Evolutionary conservation across 2,888 invertebrate species (phyloP), one percentile per base, ranked within the genome.

Genomic region (Glaucopsyche alexis): DNA sequence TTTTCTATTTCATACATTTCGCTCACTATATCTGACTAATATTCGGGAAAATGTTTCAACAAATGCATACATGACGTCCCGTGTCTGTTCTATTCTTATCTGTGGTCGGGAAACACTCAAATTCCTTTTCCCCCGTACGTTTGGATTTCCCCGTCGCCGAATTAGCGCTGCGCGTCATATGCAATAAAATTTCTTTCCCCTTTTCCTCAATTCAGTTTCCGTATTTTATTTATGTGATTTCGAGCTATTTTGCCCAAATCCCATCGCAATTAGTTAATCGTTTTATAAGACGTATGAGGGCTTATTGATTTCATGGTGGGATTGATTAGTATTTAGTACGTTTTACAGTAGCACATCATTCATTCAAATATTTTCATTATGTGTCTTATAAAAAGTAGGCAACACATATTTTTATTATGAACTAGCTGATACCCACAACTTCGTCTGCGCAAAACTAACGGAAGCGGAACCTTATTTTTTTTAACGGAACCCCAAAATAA

Each of bases 91-190:
- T 55, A 55, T 60, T 38, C 2, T 60, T 13, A 7, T 38, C 60
- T 60, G 60, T 60, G 60, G 60, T 60, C 60, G 60, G 60, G 60
- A 60, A 60, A 60, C 60, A 60, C 60, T 60, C 60, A 60, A 38
- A 60, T 60, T 60, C 60, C 29, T 29, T 29, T 60, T 38, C 60
- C 29, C 19, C 60, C 13, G 29, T 29, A 60, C 60, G 60, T 60
- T 60, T 38, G 60, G 60, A 29, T 60, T 38, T 38, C 60, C 60
- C 29, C 60, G 60, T 60, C 60, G 29, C 60, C 60, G 29, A 60
- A 60, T 60, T 60, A 60, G 60, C 60, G 29, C 60, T 29, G 60
- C 60, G 60, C 60, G 60, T 60, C 29, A 38, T 60, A 13, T 60
- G 60, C 60, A 60, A 60, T 60, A 60, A 60, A 60, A 60, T 60